These are phyloP conservation scores for Habrosyne pyritoides DNA, from an alignment of 2,888 invertebrate species.

Conservation along the genomic window DNA sequence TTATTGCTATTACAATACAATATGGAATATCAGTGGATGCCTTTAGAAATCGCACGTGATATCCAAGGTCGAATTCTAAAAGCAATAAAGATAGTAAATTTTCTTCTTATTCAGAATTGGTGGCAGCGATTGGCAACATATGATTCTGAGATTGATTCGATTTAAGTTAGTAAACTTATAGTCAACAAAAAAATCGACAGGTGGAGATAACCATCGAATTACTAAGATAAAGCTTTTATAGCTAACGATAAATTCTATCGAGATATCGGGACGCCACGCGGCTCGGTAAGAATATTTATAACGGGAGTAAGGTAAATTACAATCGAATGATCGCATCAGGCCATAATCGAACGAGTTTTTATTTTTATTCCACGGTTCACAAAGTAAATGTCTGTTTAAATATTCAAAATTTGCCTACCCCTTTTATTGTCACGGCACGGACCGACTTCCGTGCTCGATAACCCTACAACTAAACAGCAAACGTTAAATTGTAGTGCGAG, in stretches of 20 bases:
- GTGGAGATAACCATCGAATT: conserved; percentile 17
- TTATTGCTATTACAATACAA: neutral
- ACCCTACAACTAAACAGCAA: conserved; percentile 21
- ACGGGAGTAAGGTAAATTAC: conserved; percentile 54
- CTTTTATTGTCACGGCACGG: conserved; percentile 60
- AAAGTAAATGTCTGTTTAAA: conserved; percentile 56
- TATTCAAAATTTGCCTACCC: conserved; percentile 72
- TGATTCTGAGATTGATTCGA: no score
- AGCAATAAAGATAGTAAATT: neutral
- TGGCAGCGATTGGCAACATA: no score
- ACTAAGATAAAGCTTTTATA: conserved; percentile 29
- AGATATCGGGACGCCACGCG: conserved; percentile 26
- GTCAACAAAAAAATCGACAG: conserved; percentile 15
- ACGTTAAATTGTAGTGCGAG: conserved; percentile 21
- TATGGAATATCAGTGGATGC: neutral
- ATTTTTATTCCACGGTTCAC: conserved; percentile 53
- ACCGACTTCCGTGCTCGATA: conserved; percentile 43
- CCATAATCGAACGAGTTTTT: conserved; percentile 52
- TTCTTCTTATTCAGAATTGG: no score
- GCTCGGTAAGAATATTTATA: conserved; percentile 44
- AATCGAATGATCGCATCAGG: conserved; percentile 49
- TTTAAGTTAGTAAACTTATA: conserved; percentile 13
- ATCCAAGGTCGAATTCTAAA: neutral
- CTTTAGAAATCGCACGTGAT: neutral
- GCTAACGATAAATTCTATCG: conserved; percentile 41